A percentile compares a stretch with the other conserved stretches of the same genome.
Conservation (phyloP, 2,888 invertebrate species). For the Tubulanus polymorphus region DNA sequence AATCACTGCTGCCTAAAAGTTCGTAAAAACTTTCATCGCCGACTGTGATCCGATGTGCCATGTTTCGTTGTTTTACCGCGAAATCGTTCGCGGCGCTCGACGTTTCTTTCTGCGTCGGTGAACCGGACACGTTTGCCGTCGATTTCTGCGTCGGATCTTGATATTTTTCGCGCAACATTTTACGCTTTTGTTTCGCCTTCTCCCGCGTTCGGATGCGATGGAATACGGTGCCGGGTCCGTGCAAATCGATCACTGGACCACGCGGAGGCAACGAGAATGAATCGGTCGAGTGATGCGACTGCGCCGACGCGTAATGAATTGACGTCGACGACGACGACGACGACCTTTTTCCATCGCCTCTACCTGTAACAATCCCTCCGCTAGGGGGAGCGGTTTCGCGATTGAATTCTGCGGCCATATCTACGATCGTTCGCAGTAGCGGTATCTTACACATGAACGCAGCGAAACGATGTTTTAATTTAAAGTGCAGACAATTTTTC, state of each 20-base stretch:
- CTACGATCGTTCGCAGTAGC: conserved; percentile 27
- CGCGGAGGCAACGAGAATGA: conserved; percentile 10
- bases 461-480: conserved; percentile 28
- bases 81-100: background rate
- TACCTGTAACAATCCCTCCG: background rate
- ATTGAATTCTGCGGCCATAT: conserved; percentile 23
- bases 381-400: conserved; percentile 19
- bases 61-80: background rate
- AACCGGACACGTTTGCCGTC: background rate
- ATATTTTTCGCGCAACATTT: background rate
- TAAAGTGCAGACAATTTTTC: conserved; percentile 36
- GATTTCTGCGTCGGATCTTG: background rate
- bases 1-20: background rate
- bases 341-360: conserved; percentile 20
- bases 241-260: conserved; percentile 41
- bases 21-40: background rate
- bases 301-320: conserved; percentile 32
- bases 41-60: background rate
- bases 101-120: no score
- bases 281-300: conserved; percentile 30
- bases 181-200: background rate
- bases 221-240: conserved; percentile 49
- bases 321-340: conserved; percentile 24
- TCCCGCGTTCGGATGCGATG: conserved; percentile 36
- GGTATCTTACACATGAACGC: conserved; percentile 29